These are phyloP conservation scores for Lagocephalus sceleratus DNA, from an alignment of 2,797 vertebrate species.

Conservation along the genomic window DNA sequence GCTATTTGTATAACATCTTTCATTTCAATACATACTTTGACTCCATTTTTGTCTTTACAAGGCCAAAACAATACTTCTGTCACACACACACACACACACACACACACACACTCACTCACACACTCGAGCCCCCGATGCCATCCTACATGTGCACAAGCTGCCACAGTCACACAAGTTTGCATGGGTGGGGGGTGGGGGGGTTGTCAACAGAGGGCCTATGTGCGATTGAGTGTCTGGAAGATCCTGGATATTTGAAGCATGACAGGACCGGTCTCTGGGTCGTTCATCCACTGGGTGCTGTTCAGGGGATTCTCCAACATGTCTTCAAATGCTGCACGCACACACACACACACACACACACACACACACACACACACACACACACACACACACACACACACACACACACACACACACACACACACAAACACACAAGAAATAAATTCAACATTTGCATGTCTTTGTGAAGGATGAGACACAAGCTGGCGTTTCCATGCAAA, in stretches of 20 bases:
- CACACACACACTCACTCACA: slow-evolving; percentile 28
- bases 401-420: slow-evolving; percentile 16
- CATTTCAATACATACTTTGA: slow-evolving; percentile 51
- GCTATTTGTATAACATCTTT: slow-evolving; percentile 66
- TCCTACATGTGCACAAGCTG: slow-evolving; percentile 43
- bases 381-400: slow-evolving; percentile 11
- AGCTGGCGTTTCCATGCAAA: not conserved
- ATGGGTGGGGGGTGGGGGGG: slow-evolving; percentile 5
- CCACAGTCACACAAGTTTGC: slow-evolving; percentile 50
- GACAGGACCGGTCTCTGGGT: slow-evolving; percentile 95
- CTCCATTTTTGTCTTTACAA: slow-evolving; percentile 58
- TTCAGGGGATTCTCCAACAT: slow-evolving; percentile 98
- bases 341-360: slow-evolving; percentile 7
- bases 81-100: slow-evolving; percentile 18
- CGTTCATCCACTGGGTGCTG: slow-evolving; percentile 99
- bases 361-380: slow-evolving; percentile 2
- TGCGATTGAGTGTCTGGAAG: slow-evolving; percentile 98
- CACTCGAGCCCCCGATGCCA: slow-evolving; percentile 1
- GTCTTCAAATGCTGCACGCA: slow-evolving; percentile 90
- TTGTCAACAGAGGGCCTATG: slow-evolving; percentile 76
- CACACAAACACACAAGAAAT: no score
- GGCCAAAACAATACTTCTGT: slow-evolving; percentile 59
- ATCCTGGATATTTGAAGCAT: slow-evolving; percentile 99
- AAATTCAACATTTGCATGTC: not conserved
- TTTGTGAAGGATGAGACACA: not conserved